Percentiles rank a stretch among this genome's conserved stretches.
Evolutionary conservation across 1,140 invertebrate species (phyloP).

Genomic region (Megalonaias nervosa): DNA sequence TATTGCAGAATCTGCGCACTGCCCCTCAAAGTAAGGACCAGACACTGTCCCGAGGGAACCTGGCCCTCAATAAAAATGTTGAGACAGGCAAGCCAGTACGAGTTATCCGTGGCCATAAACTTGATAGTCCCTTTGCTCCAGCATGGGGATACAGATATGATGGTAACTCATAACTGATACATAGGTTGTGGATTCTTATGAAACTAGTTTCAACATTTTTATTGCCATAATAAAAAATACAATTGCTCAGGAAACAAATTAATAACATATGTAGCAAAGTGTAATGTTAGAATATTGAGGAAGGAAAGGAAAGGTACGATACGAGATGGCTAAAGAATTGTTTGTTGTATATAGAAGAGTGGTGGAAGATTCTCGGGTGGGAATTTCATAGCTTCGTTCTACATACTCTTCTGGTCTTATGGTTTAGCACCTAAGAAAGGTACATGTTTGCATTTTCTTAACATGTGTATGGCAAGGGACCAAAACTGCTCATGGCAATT

Average conservation of each 20-base stretch:
- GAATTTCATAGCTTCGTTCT: too few species aligned
- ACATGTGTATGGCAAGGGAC: too few species aligned
- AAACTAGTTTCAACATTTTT: not conserved
- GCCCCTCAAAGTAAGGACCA: constrained; percentile 72
- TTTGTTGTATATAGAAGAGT: too few species aligned
- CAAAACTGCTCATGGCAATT: too few species aligned
- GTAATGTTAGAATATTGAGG: too few species aligned
- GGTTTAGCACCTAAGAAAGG: too few species aligned
- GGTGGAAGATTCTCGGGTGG: too few species aligned
- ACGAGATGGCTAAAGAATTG: too few species aligned
- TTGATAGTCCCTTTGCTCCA: constrained; percentile 68
- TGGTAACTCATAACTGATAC: constrained; percentile 46
- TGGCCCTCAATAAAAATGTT: constrained; percentile 64
- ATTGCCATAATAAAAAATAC: not conserved
- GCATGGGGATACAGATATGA: constrained; percentile 70
- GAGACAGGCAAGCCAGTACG: constrained; percentile 67
- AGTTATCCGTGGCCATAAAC: constrained; percentile 71
- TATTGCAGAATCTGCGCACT: constrained; percentile 68
- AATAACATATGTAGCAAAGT: not conserved
- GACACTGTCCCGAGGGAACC: constrained; percentile 63
- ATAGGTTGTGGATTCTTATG: not conserved
- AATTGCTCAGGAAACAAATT: not conserved
- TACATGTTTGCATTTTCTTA: too few species aligned
- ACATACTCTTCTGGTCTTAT: too few species aligned
- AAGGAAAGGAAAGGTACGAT: too few species aligned